These are phyloP conservation scores for Gallinago solitaria DNA, from an alignment of 2,797 vertebrate species.

Conservation along the genomic window DNA sequence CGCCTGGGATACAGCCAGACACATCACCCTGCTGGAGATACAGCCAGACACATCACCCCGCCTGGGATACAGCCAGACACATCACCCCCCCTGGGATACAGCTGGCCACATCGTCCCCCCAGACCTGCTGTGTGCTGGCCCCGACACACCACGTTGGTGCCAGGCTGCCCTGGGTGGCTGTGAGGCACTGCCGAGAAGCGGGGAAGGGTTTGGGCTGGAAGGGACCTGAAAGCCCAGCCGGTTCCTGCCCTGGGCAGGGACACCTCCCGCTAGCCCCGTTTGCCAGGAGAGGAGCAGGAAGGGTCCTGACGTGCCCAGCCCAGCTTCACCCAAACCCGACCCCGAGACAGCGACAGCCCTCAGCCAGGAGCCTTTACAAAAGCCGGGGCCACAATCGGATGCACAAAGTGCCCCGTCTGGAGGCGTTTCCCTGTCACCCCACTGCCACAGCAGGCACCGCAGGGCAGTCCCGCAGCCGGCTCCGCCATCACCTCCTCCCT, in stretches of 20 bases:
- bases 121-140: not conserved
- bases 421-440: not conserved
- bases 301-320: not conserved
- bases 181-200: not conserved
- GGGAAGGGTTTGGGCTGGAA: not conserved
- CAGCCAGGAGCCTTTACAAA: not conserved
- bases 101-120: not conserved
- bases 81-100: not conserved
- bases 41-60: not conserved
- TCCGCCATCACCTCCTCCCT: not conserved
- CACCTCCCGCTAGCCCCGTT: not conserved
- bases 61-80: not conserved
- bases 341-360: not conserved
- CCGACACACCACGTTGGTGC: not conserved
- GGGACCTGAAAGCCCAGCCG: not conserved
- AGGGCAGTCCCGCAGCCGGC: not conserved
- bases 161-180: not conserved
- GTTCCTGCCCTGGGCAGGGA: not conserved
- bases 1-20: no score
- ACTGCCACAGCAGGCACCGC: not conserved
- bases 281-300: not conserved
- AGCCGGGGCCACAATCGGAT: rapidly evolving
- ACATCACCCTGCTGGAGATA: no score
- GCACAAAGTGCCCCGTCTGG: not conserved
- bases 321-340: not conserved